Base-by-base conservation (phyloP, 2,888 invertebrate species). In the Papilio gigon region DNA sequence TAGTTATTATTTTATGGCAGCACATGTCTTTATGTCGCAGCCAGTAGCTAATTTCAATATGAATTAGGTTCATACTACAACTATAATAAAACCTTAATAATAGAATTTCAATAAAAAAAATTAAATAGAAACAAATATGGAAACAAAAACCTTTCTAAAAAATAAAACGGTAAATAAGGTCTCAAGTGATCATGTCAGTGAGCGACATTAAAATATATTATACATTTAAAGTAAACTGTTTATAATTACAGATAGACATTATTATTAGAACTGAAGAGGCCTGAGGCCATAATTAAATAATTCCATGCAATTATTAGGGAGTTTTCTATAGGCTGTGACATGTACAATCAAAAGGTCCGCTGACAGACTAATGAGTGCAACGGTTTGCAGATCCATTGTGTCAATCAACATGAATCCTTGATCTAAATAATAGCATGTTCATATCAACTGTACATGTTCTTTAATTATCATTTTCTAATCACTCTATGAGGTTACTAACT, bases 401-500 rank as follows among this genome's bases (percentile, higher is more conserved):
- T 72, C 77, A 76, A 77, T 76, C 75, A 73, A 68, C 37, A 64
- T 56, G 11, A 30, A 72, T 71, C 78, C 78, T 78, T 78, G 78
- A 77, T 76, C 78, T 74, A 75, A 75, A 76, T 78, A 73, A 65
- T 40, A 53, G 6, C 35, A 47, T 63, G 62, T 58, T 56, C 25
- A 63, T 68, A 68, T 68, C 47, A 64, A 17, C 37, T 5, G 37
- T 59, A 68, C 47, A 64, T 59, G 64, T 25, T 30, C 44, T 35
- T 20, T 67, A 62, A 67, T 44, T 67, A 63, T 66, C 66, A 47
- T 66, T 62, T 50, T 25, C 35, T 14, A 22, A 33, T 59, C 22
- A 50, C 20, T 44, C 4, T 67, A 53, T 17, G 22, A 47, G 37
- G n/a, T 50, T 30, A 20, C 25, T 17, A 9, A 60, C 1, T 59